Percentiles rank a stretch among this genome's conserved stretches.
Evolutionary conservation across 2,888 invertebrate genomes (phyloP).

Genomic region (Sinhomidia bicolor): DNA sequence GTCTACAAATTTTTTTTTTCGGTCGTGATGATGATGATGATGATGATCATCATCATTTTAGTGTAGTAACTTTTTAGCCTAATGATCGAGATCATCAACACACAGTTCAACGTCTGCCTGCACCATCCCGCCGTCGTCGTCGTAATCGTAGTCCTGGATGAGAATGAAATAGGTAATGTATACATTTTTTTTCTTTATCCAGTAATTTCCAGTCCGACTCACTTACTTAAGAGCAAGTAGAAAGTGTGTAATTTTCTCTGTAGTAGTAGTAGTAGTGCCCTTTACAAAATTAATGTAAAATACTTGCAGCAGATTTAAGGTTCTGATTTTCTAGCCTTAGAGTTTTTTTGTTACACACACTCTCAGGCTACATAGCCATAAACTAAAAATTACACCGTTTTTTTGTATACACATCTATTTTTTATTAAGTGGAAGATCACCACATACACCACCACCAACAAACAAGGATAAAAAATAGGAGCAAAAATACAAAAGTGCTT

Average conservation of each 20-base stretch:
- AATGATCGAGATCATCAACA: constrained; percentile 64
- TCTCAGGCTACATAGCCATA: neutral
- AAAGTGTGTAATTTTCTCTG: constrained; percentile 18
- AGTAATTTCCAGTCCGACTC: constrained; percentile 44
- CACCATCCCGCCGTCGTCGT: constrained; percentile 34
- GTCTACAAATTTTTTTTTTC: too few species aligned
- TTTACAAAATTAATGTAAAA: constrained; percentile 6
- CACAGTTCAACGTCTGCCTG: constrained; percentile 40
- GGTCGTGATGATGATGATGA: too few species aligned
- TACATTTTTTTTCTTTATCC: too few species aligned
- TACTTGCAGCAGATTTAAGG: neutral
- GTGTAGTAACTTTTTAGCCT: constrained; percentile 34
- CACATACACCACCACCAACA: neutral
- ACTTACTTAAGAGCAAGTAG: neutral
- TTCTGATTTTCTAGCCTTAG: neutral
- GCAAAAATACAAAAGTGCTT: constrained; percentile 28
- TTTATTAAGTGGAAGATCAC: constrained; percentile 42
- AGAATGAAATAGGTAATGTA: too few species aligned
- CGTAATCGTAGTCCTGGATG: constrained; percentile 8
- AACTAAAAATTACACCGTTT: neutral
- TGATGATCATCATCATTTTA: constrained; percentile 17
- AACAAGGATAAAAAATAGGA: constrained; percentile 8
- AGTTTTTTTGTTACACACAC: neutral
- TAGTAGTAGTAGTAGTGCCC: too few species aligned
- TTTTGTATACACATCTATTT: constrained; percentile 24